Percentiles rank a stretch among this genome's conserved stretches.
phyloP scores from a whole-genome alignment of 2,797 vertebrate genomes.

The Morus bassanus region DNA sequence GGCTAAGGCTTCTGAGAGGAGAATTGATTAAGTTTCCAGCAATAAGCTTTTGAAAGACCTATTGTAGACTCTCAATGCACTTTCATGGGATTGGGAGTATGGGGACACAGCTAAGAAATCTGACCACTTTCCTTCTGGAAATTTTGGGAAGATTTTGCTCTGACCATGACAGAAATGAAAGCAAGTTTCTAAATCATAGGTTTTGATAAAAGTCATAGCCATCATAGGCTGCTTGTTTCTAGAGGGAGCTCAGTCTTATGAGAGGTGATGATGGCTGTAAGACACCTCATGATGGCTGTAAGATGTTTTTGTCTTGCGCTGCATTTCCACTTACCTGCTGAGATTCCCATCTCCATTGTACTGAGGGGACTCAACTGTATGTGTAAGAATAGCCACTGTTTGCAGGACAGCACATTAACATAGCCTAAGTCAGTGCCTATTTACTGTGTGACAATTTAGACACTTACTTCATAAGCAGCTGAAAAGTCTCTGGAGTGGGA shows the following conservation, averaged over 20 bases:
- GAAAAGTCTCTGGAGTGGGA: background rate
- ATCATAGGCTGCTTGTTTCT: background rate
- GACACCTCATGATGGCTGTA: background rate
- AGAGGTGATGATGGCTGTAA: background rate
- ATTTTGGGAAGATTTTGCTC: background rate
- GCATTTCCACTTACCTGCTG: background rate
- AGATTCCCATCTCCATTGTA: background rate
- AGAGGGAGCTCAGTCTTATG: background rate
- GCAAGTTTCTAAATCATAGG: background rate
- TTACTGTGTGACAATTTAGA: background rate
- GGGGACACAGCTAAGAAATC: background rate
- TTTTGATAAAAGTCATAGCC: background rate
- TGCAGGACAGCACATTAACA: background rate
- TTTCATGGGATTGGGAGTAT: background rate
- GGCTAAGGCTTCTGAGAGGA: background rate
- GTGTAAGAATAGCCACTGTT: background rate
- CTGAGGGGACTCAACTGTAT: background rate
- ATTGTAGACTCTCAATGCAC: background rate
- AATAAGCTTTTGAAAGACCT: background rate
- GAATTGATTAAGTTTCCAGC: background rate
- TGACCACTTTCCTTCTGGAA: background rate
- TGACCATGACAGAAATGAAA: background rate
- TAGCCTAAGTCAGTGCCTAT: background rate
- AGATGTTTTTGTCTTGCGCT: accelerated
- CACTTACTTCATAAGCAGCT: background rate